Base-by-base conservation (phyloP, 2,888 invertebrate species). In the Tenthredo amoena region DNA sequence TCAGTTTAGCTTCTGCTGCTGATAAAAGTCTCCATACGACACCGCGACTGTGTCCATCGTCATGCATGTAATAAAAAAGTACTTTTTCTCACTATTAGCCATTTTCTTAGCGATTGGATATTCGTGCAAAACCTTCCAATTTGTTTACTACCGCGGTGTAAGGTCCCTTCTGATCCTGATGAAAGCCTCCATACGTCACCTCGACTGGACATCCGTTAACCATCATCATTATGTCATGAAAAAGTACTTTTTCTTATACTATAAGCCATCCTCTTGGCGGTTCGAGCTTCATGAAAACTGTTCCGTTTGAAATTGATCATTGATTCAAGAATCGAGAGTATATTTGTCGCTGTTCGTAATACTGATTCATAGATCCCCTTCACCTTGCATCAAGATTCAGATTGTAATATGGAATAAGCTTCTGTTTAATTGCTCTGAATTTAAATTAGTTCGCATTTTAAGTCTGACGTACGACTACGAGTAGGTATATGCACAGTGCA, bases 381-480 rank as follows among this genome's bases (percentile, higher is more conserved):
- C 34, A 34, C 34, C 34, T 18, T 34, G 12, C 5, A 26, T 68
- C 15, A 34, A 68, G 34, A 31, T 68, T 34, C 12, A 31, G 68
- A 68, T 68, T 6, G 6, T 7, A 68, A 18, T 15, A 15, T 34
- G 68, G 34, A 26, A 34, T 34, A 21, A 43, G 40, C 43, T 40
- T 74, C 40, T 74, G 72, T 74, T 74, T 74, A 43, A 74, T 74
- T n/a, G 43, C 37, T 21, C 18, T n/a, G 37, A n/a, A 74, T 43
- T 43, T n/a, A n/a, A 43, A 43, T 43, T 6, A 10, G 21, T 74
- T 40, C 40, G 4, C 12, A 68, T 43, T 26, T 43, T 18, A 71
- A 71, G 71, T 34, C 37, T 34, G 37, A 71, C n/a, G n/a, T 18
- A 40, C 31, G 72, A 43, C 40, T 74, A 21, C n/a, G 72, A 74